phyloP scores from a whole-genome alignment of 2,113 vertebrate genomes.

The Trachemys scripta region DNA sequence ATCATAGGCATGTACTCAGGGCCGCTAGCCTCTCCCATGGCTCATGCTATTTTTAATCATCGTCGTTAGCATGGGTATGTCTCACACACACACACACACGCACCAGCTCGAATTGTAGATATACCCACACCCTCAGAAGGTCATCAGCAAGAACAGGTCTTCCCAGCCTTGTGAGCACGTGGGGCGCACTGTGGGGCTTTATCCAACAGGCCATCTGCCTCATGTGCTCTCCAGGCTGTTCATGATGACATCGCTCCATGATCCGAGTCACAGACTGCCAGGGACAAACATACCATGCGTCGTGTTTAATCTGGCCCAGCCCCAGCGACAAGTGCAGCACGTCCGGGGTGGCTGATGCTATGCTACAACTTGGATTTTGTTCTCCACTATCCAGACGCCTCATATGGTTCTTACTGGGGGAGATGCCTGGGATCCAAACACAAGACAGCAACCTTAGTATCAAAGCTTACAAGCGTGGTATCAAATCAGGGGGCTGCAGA shows the following conservation, averaged over 20 bases:
- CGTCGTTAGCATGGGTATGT: no score
- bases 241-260: neutral
- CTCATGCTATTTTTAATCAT: neutral
- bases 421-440: neutral
- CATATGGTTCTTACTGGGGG: neutral
- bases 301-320: neutral
- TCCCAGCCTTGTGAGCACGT: neutral
- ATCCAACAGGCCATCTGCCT: neutral
- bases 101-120: neutral
- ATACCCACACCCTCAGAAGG: neutral
- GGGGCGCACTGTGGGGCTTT: neutral
- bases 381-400: neutral
- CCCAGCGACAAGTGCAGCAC: neutral
- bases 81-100: no score
- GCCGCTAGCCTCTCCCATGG: neutral
- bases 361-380: neutral
- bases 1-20: no score
- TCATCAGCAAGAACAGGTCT: neutral
- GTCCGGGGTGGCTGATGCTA: no score
- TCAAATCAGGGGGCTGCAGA: neutral
- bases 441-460: neutral
- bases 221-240: neutral
- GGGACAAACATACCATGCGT: neutral
- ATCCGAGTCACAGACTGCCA: neutral
- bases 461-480: neutral